Evolutionary conservation across 2,113 vertebrate genomes (phyloP).

Genomic region (Sinocyclocheilus anophthalmus): DNA sequence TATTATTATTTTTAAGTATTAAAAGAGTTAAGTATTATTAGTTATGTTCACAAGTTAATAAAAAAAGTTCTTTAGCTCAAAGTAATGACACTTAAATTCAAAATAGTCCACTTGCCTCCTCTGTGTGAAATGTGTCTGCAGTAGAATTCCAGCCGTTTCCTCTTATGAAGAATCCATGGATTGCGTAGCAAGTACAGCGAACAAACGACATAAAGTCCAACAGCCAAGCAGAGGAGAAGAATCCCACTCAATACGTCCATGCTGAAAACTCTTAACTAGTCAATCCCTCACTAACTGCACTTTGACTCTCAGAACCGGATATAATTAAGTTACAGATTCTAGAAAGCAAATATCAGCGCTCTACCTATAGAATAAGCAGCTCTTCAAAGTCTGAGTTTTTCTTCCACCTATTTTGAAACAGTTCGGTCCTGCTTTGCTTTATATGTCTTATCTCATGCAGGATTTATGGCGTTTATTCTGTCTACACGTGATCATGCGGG

Average conservation of each 20-base stretch:
- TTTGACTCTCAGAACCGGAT: neutral
- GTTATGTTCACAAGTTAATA: too few species aligned
- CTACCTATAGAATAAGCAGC: too few species aligned
- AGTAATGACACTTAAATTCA: neutral
- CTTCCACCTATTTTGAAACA: neutral
- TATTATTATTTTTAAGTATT: too few species aligned
- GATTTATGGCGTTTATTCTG: neutral
- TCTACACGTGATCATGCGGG: constrained; percentile 12
- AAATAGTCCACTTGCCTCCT: constrained; percentile 73
- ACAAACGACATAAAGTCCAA: constrained; percentile 15
- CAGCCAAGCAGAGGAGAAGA: neutral
- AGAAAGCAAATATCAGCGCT: too few species aligned
- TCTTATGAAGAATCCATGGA: constrained; percentile 80
- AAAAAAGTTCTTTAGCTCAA: too few species aligned
- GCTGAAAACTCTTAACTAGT: neutral
- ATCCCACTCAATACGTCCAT: neutral
- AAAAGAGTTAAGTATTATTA: too few species aligned
- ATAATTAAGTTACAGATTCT: neutral
- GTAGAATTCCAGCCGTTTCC: constrained; percentile 67
- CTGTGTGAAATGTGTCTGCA: constrained; percentile 81
- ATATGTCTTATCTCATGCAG: constrained; percentile 8
- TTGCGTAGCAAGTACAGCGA: constrained; percentile 82
- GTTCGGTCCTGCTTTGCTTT: neutral
- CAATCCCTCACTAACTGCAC: neutral
- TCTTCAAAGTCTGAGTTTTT: too few species aligned